Evolutionary conservation across 2,888 invertebrate genomes (phyloP).

Genomic region (Hypsopygia costalis): DNA sequence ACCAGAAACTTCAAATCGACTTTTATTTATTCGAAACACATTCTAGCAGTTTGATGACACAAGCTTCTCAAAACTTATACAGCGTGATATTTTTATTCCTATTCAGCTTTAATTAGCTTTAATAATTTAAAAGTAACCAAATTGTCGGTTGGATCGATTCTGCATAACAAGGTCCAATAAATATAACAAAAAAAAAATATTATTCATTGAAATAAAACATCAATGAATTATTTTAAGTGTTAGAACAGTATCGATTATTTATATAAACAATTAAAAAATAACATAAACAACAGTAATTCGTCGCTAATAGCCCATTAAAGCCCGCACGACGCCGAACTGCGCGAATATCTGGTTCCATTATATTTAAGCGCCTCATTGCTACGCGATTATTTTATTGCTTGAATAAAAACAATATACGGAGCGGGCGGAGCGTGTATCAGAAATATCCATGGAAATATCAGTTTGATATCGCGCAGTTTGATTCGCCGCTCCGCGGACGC

Average conservation of each 20-base stretch:
- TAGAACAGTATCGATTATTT: too few relatives aligned
- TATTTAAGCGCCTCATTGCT: slow-evolving; percentile 44
- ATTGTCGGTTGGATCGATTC: too few relatives aligned
- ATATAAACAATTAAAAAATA: too few relatives aligned
- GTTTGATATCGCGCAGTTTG: slow-evolving; percentile 73
- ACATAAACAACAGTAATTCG: neutral
- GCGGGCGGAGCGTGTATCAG: slow-evolving; percentile 68
- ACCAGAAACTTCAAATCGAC: too few relatives aligned
- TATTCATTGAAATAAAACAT: neutral
- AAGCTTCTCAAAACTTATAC: too few relatives aligned
- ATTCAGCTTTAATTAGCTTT: too few relatives aligned
- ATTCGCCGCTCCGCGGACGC: slow-evolving; percentile 75
- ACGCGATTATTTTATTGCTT: slow-evolving; percentile 68
- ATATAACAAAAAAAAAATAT: neutral
- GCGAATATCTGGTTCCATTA: slow-evolving; percentile 40
- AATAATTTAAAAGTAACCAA: too few relatives aligned
- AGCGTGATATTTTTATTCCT: too few relatives aligned
- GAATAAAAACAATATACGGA: slow-evolving; percentile 72
- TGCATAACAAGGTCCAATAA: too few relatives aligned
- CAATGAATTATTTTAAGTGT: neutral
- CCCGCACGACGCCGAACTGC: neutral
- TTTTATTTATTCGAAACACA: too few relatives aligned
- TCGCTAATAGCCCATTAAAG: neutral
- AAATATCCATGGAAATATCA: slow-evolving; percentile 76
- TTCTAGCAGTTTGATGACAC: too few relatives aligned